phyloP scores from a whole-genome alignment of 2,888 invertebrate species.

The Lycocerus yunnanus region DNA sequence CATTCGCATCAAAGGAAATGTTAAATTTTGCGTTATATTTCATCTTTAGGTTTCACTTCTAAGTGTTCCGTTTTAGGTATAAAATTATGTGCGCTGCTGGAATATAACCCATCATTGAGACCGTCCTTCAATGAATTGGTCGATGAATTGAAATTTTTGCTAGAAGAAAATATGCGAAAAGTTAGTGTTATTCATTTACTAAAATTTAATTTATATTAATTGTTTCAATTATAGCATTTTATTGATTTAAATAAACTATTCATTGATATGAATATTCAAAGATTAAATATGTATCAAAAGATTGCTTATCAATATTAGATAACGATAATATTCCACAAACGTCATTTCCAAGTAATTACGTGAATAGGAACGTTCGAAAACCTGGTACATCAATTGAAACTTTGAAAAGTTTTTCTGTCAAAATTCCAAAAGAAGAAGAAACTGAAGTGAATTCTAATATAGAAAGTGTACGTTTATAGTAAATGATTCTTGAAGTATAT shows the following conservation, averaged over 20 bases:
- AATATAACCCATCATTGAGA: not conserved
- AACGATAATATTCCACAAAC: not conserved
- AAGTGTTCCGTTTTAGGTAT: conserved; percentile 54
- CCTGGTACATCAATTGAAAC: too few relatives aligned
- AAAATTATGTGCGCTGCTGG: not conserved
- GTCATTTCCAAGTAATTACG: not conserved
- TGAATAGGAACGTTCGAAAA: not conserved
- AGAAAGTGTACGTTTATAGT: too few relatives aligned
- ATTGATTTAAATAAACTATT: not conserved
- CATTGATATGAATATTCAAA: not conserved
- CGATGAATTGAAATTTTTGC: not conserved
- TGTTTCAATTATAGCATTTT: not conserved
- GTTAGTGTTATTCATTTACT: not conserved
- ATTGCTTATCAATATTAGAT: not conserved
- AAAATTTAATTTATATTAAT: not conserved
- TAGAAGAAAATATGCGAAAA: not conserved
- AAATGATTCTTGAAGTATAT: too few relatives aligned
- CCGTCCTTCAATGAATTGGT: too few relatives aligned
- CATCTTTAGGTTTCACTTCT: not conserved
- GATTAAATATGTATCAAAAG: not conserved
- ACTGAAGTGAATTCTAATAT: too few relatives aligned
- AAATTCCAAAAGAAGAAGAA: too few relatives aligned
- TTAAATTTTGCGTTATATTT: not conserved
- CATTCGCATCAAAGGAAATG: not conserved
- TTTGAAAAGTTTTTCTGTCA: too few relatives aligned